Conservation (phyloP, 2,888 invertebrate species). For the Agriopis aurantiaria region DNA sequence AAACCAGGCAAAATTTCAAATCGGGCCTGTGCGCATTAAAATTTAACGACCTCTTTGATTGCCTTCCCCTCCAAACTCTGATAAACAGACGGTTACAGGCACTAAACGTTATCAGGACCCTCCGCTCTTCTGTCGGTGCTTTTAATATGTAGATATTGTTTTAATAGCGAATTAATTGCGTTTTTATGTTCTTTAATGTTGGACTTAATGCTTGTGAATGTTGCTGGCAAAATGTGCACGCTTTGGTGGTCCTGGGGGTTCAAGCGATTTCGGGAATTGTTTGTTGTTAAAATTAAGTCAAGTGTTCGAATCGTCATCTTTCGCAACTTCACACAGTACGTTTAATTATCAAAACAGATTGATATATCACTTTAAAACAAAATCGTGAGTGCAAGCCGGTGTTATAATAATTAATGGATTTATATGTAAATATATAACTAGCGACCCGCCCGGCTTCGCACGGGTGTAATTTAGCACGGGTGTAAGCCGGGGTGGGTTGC, state of each 20-base stretch:
- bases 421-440: too few relatives aligned
- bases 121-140: constrained; percentile 53
- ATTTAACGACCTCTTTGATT: constrained; percentile 67
- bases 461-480: too few relatives aligned
- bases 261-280: background rate
- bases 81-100: constrained; percentile 55
- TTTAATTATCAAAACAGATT: background rate
- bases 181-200: constrained; percentile 65
- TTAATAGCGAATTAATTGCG: constrained; percentile 73
- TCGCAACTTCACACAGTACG: too few relatives aligned
- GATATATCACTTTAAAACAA: background rate
- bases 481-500: too few relatives aligned
- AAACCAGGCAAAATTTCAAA: constrained; percentile 81
- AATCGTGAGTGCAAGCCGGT: too few relatives aligned
- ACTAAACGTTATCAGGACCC: constrained; percentile 59
- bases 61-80: constrained; percentile 51
- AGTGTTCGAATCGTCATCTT: background rate
- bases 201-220: constrained; percentile 35
- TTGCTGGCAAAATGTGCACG: constrained; percentile 26
- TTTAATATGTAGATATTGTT: constrained; percentile 61
- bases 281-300: background rate
- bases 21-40: constrained; percentile 71
- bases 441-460: too few relatives aligned
- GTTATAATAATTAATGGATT: too few relatives aligned
- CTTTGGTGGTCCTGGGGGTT: constrained; percentile 25